These are phyloP conservation scores for Garrulus glandarius DNA, from an alignment of 2,797 vertebrate species.

Conservation along the genomic window DNA sequence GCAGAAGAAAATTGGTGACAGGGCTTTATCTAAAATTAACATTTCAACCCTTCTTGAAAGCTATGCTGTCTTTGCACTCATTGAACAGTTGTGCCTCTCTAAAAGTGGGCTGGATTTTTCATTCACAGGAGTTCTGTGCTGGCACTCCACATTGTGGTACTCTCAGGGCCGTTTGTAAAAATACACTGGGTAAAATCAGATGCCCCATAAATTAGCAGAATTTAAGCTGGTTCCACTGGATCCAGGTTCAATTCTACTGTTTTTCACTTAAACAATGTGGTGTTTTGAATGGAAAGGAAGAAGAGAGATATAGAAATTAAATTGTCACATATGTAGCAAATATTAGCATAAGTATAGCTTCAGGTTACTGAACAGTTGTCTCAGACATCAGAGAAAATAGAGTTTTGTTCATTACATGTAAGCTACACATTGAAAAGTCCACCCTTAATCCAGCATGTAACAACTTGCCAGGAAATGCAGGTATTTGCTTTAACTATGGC, in stretches of 20 bases:
- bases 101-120: background rate
- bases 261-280: background rate
- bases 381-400: background rate
- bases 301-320: background rate
- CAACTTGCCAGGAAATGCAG: background rate
- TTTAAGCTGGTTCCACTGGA: background rate
- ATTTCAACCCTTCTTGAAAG: background rate
- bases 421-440: background rate
- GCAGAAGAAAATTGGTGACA: background rate
- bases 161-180: background rate
- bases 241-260: background rate
- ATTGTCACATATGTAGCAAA: background rate
- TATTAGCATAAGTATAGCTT: background rate
- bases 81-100: background rate
- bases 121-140: background rate
- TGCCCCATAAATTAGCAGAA: background rate
- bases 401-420: background rate
- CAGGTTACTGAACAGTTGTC: background rate
- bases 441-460: background rate
- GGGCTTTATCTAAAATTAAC: background rate
- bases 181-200: background rate
- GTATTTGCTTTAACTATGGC: background rate
- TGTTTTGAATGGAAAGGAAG: background rate
- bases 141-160: background rate
- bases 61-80: background rate